phyloP scores from a whole-genome alignment of 1,140 invertebrate species.

The Chlorops oryzae region DNA sequence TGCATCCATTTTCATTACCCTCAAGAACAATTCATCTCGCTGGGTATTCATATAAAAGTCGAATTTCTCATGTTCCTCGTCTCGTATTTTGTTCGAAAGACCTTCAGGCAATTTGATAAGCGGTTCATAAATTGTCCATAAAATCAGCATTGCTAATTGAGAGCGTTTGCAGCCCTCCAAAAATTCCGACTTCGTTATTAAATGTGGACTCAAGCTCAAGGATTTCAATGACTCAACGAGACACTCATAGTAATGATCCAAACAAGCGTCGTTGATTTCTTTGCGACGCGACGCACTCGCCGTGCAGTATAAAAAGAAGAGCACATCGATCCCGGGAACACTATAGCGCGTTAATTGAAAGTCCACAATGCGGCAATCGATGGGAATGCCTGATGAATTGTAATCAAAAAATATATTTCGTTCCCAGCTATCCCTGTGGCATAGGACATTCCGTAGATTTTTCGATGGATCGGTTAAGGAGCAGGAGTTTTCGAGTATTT shows the following conservation, averaged over 20 bases:
- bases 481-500: constrained; percentile 25
- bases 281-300: constrained; percentile 7
- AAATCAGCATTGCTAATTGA: constrained; percentile 19
- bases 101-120: constrained; percentile 25
- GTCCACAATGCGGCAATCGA: constrained; percentile 55
- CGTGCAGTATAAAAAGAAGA: constrained; percentile 33
- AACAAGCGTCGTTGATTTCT: constrained; percentile 15
- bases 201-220: constrained; percentile 3
- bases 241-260: constrained; percentile 23
- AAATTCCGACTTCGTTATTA: constrained; percentile 19
- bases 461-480: constrained; percentile 28
- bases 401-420: constrained; percentile 59
- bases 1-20: constrained; percentile 30
- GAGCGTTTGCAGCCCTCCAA: constrained; percentile 20
- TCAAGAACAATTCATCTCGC: constrained; percentile 26
- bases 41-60: constrained; percentile 35
- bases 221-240: constrained; percentile 15
- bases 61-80: constrained; percentile 29
- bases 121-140: constrained; percentile 30
- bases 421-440: constrained; percentile 58
- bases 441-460: constrained; percentile 50
- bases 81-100: constrained; percentile 22
- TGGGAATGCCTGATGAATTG: constrained; percentile 12
- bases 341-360: constrained; percentile 55
- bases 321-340: constrained; percentile 54